phyloP scores from a whole-genome alignment of 2,113 vertebrate genomes.

The Serinus canaria region DNA sequence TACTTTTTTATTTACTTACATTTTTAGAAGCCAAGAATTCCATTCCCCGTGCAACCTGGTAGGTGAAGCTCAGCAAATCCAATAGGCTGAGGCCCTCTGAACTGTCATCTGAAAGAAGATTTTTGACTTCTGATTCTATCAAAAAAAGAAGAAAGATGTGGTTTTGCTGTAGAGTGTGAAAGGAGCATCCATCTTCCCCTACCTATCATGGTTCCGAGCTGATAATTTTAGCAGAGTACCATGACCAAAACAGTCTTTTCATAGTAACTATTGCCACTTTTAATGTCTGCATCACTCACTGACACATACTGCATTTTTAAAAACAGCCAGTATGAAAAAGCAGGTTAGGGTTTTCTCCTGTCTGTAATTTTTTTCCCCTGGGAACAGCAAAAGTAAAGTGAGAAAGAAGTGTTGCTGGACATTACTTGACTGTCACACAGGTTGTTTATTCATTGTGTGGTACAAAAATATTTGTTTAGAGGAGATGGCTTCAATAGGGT shows the following conservation, averaged over 20 bases:
- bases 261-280: not conserved
- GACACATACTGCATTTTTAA: not conserved
- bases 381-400: not conserved
- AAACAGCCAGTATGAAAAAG: not conserved
- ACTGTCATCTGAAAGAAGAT: conserved; percentile 85
- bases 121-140: conserved; percentile 84
- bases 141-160: not conserved
- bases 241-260: not conserved
- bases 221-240: not conserved
- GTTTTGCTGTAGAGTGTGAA: not conserved
- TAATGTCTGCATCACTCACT: not conserved
- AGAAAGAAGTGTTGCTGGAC: not conserved
- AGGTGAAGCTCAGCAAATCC: conserved; percentile 96
- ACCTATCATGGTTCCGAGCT: not conserved
- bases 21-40: conserved; percentile 98
- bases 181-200: not conserved
- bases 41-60: conserved; percentile 97
- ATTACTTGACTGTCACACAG: not conserved
- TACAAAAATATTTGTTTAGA: conserved; percentile 1
- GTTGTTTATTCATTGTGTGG: not conserved
- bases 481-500: not conserved
- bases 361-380: not conserved
- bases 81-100: conserved; percentile 86
- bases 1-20: conserved; percentile 73
- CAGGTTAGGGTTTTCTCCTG: not conserved